A percentile compares a stretch with the other conserved stretches of the same genome.
These are phyloP conservation scores for Callimorpha dominula DNA, from an alignment of 2,888 invertebrate species.

Conservation along the genomic window DNA sequence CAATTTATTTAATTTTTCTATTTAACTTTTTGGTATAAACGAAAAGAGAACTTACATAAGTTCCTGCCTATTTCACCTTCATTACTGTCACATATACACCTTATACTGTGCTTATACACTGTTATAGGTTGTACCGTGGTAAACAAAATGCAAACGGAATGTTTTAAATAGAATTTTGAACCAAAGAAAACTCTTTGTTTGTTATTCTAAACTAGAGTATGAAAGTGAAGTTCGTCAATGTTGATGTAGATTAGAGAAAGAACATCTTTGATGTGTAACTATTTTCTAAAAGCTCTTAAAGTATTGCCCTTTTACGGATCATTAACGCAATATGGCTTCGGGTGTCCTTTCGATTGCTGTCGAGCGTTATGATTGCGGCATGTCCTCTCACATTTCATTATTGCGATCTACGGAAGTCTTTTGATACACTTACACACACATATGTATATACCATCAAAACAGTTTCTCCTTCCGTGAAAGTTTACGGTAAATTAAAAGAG, in stretches of 20 bases:
- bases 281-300: background rate
- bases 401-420: background rate
- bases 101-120: too few relatives aligned
- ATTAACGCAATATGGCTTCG: constrained; percentile 10
- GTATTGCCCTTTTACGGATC: constrained; percentile 14
- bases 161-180: too few relatives aligned
- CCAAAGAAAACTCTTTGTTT: too few relatives aligned
- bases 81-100: too few relatives aligned
- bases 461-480: too few relatives aligned
- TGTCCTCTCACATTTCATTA: constrained; percentile 1
- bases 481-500: too few relatives aligned
- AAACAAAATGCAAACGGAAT: too few relatives aligned
- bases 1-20: too few relatives aligned
- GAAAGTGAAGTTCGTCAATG: background rate
- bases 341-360: constrained; percentile 6
- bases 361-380: constrained; percentile 12
- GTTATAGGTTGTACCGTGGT: too few relatives aligned
- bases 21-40: too few relatives aligned
- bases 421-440: background rate
- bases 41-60: too few relatives aligned
- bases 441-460: background rate
- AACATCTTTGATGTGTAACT: background rate
- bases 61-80: too few relatives aligned
- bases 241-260: background rate
- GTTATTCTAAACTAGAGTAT: background rate